These are phyloP conservation scores for Sphaerodactylus townsendi DNA, from an alignment of 2,113 vertebrate species.

Conservation along the genomic window DNA sequence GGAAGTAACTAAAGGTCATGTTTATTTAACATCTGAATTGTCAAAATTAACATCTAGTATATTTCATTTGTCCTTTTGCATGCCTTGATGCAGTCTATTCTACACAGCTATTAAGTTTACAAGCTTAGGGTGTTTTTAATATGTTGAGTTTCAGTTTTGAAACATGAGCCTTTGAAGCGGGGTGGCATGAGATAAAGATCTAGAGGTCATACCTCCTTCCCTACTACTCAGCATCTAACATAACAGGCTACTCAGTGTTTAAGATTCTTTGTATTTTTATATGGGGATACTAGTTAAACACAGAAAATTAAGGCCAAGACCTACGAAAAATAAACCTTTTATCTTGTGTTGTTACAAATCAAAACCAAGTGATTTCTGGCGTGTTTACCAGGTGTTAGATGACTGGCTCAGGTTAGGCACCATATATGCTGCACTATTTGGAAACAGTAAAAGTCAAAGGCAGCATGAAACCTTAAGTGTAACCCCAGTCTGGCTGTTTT, in stretches of 20 bases:
- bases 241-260: not conserved
- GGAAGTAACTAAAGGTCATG: not conserved
- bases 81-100: not conserved
- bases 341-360: slow-evolving; percentile 13
- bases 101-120: not conserved
- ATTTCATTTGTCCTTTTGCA: not conserved
- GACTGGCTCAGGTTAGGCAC: not conserved
- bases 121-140: not conserved
- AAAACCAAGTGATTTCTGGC: slow-evolving; percentile 28
- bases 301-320: no score
- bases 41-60: not conserved
- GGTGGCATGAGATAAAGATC: not conserved
- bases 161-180: not conserved
- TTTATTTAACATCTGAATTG: not conserved
- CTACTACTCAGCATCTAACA: not conserved
- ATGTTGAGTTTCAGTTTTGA: not conserved
- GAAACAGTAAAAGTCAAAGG: slow-evolving; percentile 42
- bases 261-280: not conserved
- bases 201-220: not conserved
- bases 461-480: slow-evolving; percentile 44
- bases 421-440: slow-evolving; percentile 25
- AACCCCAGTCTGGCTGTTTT: slow-evolving; percentile 10
- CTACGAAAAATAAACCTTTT: slow-evolving; percentile 33
- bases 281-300: not conserved
- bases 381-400: slow-evolving; percentile 1